Conservation (phyloP, 2,888 invertebrate genomes). For the Aricia artaxerxes region DNA sequence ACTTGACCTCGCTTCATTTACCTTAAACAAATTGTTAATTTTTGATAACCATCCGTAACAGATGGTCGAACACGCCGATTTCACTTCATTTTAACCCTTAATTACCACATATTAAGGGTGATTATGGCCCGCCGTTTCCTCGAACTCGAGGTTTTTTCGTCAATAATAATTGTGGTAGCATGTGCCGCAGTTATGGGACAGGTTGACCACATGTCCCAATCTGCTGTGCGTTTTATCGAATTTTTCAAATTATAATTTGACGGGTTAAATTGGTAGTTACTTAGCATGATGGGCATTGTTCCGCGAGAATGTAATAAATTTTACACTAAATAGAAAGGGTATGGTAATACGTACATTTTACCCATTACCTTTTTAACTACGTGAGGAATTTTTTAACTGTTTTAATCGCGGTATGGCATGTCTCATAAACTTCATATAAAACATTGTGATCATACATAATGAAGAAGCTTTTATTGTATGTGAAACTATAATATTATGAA, state of each 20-base stretch:
- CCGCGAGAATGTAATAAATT: slow-evolving; percentile 18
- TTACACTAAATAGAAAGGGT: slow-evolving; percentile 1
- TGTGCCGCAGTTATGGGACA: slow-evolving; percentile 77
- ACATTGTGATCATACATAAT: background rate
- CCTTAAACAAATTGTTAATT: slow-evolving; percentile 81
- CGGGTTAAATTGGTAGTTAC: slow-evolving; percentile 58
- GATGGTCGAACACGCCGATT: slow-evolving; percentile 58
- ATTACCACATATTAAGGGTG: slow-evolving; percentile 33
- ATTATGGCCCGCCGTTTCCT: slow-evolving; percentile 35
- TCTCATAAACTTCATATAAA: background rate
- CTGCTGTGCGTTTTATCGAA: slow-evolving; percentile 70
- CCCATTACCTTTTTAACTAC: slow-evolving; percentile 2
- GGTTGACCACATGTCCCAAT: slow-evolving; percentile 79
- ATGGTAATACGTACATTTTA: slow-evolving; percentile 15
- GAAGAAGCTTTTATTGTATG: background rate
- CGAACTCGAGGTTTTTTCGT: slow-evolving; percentile 62
- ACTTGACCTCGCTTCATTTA: slow-evolving; percentile 75
- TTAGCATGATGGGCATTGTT: slow-evolving; percentile 24
- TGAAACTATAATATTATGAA: background rate
- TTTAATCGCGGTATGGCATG: background rate
- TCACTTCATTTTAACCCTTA: slow-evolving; percentile 45
- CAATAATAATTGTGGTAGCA: slow-evolving; percentile 75
- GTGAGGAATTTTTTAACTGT: slow-evolving; percentile 2
- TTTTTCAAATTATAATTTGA: slow-evolving; percentile 67
- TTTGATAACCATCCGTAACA: slow-evolving; percentile 79